Conservation (phyloP, 2,113 vertebrate genomes). For the Sakesphorus luctuosus region DNA sequence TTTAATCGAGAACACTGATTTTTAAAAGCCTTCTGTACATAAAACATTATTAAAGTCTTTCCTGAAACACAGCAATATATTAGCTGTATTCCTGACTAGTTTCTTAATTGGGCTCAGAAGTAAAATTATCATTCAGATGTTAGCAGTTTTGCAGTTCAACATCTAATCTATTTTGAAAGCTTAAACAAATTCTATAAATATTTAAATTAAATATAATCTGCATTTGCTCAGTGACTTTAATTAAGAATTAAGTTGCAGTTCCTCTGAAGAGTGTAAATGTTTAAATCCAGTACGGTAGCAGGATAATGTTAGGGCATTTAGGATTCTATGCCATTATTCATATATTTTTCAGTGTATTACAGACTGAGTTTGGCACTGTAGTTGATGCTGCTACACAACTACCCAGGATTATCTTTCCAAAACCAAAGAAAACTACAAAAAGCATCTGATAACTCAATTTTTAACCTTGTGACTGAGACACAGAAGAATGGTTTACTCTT, state of each 20-base stretch:
- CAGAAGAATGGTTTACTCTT: background rate
- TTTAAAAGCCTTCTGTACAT: background rate
- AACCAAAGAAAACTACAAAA: background rate
- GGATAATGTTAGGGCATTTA: background rate
- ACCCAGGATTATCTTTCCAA: background rate
- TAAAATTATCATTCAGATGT: constrained; percentile 21
- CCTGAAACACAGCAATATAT: background rate
- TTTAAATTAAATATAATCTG: constrained; percentile 45
- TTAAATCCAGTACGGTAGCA: background rate
- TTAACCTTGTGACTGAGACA: background rate
- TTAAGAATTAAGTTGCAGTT: constrained; percentile 30
- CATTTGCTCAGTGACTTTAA: constrained; percentile 41
- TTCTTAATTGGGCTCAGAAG: constrained; percentile 23
- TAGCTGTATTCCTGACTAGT: background rate
- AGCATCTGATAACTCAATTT: background rate
- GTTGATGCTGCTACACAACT: background rate
- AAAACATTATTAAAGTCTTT: background rate
- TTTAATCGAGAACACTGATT: background rate
- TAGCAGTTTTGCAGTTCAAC: background rate
- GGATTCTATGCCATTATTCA: background rate
- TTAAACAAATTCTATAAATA: constrained; percentile 41
- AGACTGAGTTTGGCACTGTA: background rate
- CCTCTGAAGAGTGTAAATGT: background rate
- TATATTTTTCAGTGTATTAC: background rate
- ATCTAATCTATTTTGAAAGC: constrained; percentile 15